Conservation (phyloP, 1,140 invertebrate genomes). For the Heterodera schachtii region DNA sequence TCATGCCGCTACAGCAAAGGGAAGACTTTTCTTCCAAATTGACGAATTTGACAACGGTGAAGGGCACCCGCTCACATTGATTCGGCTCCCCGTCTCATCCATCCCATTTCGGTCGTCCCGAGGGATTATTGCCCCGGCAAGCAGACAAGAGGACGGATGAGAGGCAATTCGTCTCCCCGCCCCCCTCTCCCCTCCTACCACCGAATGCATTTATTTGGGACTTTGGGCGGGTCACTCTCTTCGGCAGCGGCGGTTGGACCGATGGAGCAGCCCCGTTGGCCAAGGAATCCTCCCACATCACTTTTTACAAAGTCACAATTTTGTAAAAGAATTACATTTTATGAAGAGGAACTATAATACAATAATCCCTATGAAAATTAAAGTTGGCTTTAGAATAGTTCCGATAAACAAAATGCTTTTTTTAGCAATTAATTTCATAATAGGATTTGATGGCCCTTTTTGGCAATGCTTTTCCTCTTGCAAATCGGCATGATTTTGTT, state of each 20-base stretch:
- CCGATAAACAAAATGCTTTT: too few species aligned
- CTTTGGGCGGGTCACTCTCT: neutral
- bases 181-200: neutral
- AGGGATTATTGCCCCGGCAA: neutral
- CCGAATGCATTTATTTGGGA: neutral
- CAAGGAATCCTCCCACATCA: neutral
- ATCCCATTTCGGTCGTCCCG: neutral
- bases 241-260: neutral
- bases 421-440: too few species aligned
- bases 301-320: too few species aligned
- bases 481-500: neutral
- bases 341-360: too few species aligned
- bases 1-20: neutral
- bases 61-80: neutral
- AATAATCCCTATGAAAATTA: too few species aligned
- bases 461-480: neutral
- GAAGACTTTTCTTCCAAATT: neutral
- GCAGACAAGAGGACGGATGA: neutral
- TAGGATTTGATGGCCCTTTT: too few species aligned
- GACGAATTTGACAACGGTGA: neutral
- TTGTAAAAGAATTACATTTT: too few species aligned
- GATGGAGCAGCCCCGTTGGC: neutral
- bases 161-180: neutral
- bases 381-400: too few species aligned
- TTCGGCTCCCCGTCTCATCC: neutral